A percentile compares a stretch with the other conserved stretches of the same genome.
Evolutionary conservation across 2,888 invertebrate genomes (phyloP).

Genomic region (Yponomeuta plumbellus): DNA sequence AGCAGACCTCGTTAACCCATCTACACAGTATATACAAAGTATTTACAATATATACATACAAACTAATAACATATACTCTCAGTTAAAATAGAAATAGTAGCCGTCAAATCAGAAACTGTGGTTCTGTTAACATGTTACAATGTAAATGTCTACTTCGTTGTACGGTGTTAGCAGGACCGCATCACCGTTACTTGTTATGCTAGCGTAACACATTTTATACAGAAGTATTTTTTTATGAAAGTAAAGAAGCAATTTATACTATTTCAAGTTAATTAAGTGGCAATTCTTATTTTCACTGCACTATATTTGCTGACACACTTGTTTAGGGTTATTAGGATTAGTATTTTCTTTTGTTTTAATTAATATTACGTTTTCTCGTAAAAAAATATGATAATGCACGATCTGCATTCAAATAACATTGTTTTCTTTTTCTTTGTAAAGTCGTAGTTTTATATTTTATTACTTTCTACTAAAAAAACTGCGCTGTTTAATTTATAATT

Average conservation of each 20-base stretch:
- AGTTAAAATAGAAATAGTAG: conserved; percentile 66
- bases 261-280: conserved; percentile 72
- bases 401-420: conserved; percentile 72
- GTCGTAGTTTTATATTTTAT: conserved; percentile 32
- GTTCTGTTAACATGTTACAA: not conserved
- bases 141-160: not conserved
- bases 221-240: conserved; percentile 73
- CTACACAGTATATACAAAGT: conserved; percentile 66
- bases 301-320: conserved; percentile 74
- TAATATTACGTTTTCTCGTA: conserved; percentile 45
- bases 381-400: conserved; percentile 58
- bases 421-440: conserved; percentile 47
- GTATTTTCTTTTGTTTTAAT: conserved; percentile 30
- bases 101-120: conserved; percentile 48
- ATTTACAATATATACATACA: conserved; percentile 71
- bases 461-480: conserved; percentile 11
- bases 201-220: conserved; percentile 72
- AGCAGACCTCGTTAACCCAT: conserved; percentile 56
- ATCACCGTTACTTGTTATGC: conserved; percentile 57
- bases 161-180: conserved; percentile 42
- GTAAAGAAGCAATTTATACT: conserved; percentile 42
- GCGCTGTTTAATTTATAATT: conserved; percentile 9
- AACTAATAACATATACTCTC: conserved; percentile 60
- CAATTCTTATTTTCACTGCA: conserved; percentile 72
- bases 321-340: conserved; percentile 43